Evolutionary conservation across 2,888 invertebrate species (phyloP).

Genomic region (Cepaea hortensis): DNA sequence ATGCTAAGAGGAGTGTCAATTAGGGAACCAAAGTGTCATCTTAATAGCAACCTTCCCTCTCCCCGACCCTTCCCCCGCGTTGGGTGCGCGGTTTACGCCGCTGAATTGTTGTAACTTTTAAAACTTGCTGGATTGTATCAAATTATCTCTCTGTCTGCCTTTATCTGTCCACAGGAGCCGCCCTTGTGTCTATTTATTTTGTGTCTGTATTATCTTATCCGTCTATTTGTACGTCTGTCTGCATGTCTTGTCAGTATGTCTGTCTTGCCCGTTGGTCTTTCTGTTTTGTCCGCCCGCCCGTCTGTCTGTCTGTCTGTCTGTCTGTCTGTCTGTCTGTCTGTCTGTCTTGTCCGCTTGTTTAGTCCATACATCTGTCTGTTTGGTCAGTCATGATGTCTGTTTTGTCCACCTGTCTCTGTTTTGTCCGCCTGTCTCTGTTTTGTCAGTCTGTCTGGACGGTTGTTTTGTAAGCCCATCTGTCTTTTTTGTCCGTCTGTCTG

Average conservation of each 20-base stretch:
- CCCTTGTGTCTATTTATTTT: not conserved
- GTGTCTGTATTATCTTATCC: not conserved
- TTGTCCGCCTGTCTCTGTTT: not conserved
- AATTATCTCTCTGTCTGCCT: not conserved
- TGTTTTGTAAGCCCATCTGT: too few species aligned
- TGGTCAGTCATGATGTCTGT: not conserved
- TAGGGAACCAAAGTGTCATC: too few species aligned
- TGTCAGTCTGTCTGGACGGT: not conserved
- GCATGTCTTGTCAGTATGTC: not conserved
- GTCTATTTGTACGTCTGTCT: not conserved
- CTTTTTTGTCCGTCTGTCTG: too few species aligned
- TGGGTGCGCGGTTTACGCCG: too few species aligned
- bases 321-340: not conserved
- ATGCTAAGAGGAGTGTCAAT: too few species aligned
- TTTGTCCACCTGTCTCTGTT: not conserved
- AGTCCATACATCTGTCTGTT: not conserved
- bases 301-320: not conserved
- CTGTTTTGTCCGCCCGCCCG: not conserved
- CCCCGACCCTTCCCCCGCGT: too few species aligned
- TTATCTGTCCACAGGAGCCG: not conserved
- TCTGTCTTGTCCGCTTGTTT: not conserved
- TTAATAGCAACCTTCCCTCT: too few species aligned
- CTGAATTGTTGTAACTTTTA: too few species aligned
- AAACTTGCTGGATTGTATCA: not conserved
- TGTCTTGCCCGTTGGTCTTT: not conserved